Evolutionary conservation across 2,797 vertebrate genomes (phyloP), one percentile per base, ranked within the genome.

Genomic region (Galago senegalensis): DNA sequence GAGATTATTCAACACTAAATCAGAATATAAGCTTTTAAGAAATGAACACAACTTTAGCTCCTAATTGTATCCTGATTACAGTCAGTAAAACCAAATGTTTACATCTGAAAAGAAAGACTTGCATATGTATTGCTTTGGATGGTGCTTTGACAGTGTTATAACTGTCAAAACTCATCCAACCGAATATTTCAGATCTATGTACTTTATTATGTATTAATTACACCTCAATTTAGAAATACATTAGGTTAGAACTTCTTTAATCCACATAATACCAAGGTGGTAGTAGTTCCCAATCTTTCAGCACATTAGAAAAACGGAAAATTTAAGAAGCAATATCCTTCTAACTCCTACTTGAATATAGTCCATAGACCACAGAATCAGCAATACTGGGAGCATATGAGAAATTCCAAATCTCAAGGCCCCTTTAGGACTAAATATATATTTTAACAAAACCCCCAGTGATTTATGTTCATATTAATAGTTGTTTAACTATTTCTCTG

Each of bases 111-210:
- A 91, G 56, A 89, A 82, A 87, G 58, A 60, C 37, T 76, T 86
- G 37, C 43, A 58, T 37, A 58, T 65, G 9, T 65, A 95, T 49
- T 70, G 86, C 67, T 79, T 29, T 11, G 60, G 8, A 49, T 94
- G 60, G 31, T 76, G 56, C 13, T 91, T 49, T 13, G 63, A 81
- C 4, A 60, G 58, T 80, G n/a, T 84, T 61, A 43, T 9, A 86
- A 76, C 40, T 76, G 31, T 87, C 58, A 76, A 76, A 89, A 63
- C 14, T 82, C 69, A 92, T 60, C 75, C 60, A 89, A 92, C 37
- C 31, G 17, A 96, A 89, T 63, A 96, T 27, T 80, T 93, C 73
- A 93, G 49, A 70, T 29, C 53, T 93, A 92, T 27, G 18, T 3
- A 85, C 80, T 91, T 88, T 91, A 88, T 3, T 80, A 37, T 65